Conservation (phyloP, 2,888 invertebrate genomes). For the Spatulosminthurus flaviceps region DNA sequence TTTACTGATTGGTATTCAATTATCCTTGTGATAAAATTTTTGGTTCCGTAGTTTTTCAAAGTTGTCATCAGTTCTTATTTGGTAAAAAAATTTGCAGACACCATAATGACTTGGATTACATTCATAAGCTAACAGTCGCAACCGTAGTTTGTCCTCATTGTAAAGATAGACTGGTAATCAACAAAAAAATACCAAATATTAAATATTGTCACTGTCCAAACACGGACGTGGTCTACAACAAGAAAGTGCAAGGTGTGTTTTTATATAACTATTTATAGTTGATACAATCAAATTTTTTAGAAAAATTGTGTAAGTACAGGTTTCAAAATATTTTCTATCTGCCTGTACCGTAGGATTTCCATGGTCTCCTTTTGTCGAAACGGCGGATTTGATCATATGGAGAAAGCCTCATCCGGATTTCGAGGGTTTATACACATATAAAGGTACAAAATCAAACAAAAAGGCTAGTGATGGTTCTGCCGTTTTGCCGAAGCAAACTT, state of each 20-base stretch:
- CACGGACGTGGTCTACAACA: constrained; percentile 34
- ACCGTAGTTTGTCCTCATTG: constrained; percentile 71
- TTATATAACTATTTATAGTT: not conserved
- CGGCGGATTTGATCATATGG: constrained; percentile 84
- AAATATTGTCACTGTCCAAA: constrained; percentile 69
- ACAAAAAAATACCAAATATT: constrained; percentile 66
- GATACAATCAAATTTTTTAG: not conserved
- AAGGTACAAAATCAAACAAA: constrained; percentile 68
- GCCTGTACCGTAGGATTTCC: constrained; percentile 67
- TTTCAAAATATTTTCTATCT: constrained; percentile 9
- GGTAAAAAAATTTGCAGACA: too few species aligned
- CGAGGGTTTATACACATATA: constrained; percentile 80
- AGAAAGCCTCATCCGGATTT: constrained; percentile 72
- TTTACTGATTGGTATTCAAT: too few species aligned
- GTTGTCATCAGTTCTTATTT: too few species aligned
- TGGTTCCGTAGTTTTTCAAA: too few species aligned
- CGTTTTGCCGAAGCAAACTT: too few species aligned
- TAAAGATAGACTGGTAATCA: constrained; percentile 67
- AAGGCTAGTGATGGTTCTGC: not conserved
- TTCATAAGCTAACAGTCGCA: constrained; percentile 69
- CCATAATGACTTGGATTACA: constrained; percentile 71
- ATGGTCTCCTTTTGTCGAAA: constrained; percentile 83
- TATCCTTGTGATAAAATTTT: too few species aligned
- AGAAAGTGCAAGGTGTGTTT: not conserved
- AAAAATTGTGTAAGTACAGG: not conserved